phyloP scores from a whole-genome alignment of 1,140 invertebrate species.

The Anoplolepis gracilipes region DNA sequence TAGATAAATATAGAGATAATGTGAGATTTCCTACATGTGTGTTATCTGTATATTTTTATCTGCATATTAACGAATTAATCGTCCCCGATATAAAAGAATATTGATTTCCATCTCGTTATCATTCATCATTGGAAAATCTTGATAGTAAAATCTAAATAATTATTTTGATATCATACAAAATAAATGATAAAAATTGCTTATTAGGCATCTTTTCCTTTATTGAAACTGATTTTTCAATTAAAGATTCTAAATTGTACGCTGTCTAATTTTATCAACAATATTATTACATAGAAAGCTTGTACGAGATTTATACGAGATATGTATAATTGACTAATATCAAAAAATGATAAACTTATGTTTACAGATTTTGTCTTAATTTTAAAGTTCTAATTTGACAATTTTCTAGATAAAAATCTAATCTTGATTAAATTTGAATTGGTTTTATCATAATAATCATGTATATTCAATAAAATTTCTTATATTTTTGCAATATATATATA shows the following conservation, averaged over 20 bases:
- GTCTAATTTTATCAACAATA: not conserved
- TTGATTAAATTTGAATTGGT: not conserved
- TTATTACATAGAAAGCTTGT: not conserved
- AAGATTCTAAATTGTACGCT: not conserved
- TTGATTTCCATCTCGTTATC: not conserved
- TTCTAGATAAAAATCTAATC: constrained; percentile 6
- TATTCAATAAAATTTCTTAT: constrained; percentile 3
- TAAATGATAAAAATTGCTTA: constrained; percentile 19
- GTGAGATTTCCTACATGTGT: not conserved
- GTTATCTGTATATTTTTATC: not conserved
- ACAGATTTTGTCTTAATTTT: constrained; percentile 9
- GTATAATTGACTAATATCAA: not conserved
- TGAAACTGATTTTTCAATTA: not conserved
- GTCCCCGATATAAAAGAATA: not conserved
- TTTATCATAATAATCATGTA: constrained; percentile 17
- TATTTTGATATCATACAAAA: not conserved
- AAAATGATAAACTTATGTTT: constrained; percentile 8
- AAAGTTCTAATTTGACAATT: not conserved
- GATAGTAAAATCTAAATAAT: constrained; percentile 12
- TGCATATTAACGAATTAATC: constrained; percentile 25
- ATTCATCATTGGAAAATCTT: not conserved
- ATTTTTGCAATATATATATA: not conserved
- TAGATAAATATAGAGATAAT: constrained; percentile 50
- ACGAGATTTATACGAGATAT: no score
- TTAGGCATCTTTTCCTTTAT: not conserved